phyloP scores from a whole-genome alignment of 2,113 vertebrate genomes.

The Ardeotis arabs region DNA sequence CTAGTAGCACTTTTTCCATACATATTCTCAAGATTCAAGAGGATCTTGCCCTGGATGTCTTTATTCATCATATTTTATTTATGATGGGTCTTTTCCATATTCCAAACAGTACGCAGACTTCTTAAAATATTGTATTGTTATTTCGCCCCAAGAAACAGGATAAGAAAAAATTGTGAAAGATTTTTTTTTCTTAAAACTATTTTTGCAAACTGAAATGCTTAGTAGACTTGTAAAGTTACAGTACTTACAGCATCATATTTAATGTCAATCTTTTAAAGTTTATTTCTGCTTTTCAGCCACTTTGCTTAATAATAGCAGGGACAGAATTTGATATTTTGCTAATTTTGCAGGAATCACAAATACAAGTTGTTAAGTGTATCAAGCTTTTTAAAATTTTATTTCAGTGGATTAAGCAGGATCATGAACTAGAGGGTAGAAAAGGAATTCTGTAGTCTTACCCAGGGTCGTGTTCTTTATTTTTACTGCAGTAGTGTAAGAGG shows the following conservation, averaged over 20 bases:
- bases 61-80: background rate
- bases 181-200: background rate
- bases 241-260: background rate
- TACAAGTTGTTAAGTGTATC: background rate
- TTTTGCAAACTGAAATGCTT: background rate
- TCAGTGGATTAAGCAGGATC: background rate
- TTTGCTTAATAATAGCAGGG: background rate
- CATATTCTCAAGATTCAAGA: background rate
- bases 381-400: background rate
- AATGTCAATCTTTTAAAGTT: background rate
- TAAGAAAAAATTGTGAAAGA: background rate
- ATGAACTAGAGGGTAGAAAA: background rate
- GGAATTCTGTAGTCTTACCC: background rate
- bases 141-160: background rate
- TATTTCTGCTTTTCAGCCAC: background rate
- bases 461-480: background rate
- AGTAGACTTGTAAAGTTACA: background rate
- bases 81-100: background rate
- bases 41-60: background rate
- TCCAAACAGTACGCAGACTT: background rate
- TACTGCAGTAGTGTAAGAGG: background rate
- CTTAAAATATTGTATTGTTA: background rate
- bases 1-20: background rate
- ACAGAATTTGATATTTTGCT: background rate
- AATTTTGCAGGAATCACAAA: background rate